Conservation (phyloP, 2,888 invertebrate species). For the Apodemia mormo region DNA sequence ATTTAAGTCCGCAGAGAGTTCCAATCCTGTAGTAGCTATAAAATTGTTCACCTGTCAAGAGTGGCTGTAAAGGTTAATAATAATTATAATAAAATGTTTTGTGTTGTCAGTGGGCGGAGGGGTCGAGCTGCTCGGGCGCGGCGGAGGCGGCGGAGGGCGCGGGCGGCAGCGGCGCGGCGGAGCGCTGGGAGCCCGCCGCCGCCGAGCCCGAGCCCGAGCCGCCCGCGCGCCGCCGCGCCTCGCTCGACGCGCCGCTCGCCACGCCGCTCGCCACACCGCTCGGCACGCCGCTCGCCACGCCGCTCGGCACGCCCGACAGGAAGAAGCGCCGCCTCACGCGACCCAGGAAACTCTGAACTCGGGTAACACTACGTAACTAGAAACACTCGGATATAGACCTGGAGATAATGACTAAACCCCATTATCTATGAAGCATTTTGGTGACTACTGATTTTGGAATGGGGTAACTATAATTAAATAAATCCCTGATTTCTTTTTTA, state of each 20-base stretch:
- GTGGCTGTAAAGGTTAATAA: no score
- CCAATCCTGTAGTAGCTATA: no score
- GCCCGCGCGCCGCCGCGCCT: constrained; percentile 63
- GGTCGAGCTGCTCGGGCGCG: constrained; percentile 50
- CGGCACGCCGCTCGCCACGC: constrained; percentile 34
- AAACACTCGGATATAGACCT: no score
- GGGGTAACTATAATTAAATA: no score
- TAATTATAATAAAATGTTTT: no score
- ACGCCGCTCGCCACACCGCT: constrained; percentile 40
- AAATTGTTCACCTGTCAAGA: no score
- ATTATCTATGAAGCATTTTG: no score
- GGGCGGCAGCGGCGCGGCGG: constrained; percentile 42
- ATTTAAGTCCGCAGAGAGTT: no score
- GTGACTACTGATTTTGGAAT: no score
- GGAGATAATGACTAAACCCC: no score
- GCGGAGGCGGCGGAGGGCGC: constrained; percentile 43
- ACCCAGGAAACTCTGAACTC: constrained; percentile 66
- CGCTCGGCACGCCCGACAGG: constrained; percentile 57
- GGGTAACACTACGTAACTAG: not conserved
- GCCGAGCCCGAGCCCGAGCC: constrained; percentile 46
- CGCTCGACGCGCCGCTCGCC: constrained; percentile 51
- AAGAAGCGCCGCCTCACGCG: constrained; percentile 76
- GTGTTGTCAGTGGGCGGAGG: constrained; percentile 58
- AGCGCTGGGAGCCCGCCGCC: constrained; percentile 28
- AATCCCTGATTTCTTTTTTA: no score